Evolutionary conservation across 2,888 invertebrate species (phyloP).

Genomic region (Salticus scenicus): DNA sequence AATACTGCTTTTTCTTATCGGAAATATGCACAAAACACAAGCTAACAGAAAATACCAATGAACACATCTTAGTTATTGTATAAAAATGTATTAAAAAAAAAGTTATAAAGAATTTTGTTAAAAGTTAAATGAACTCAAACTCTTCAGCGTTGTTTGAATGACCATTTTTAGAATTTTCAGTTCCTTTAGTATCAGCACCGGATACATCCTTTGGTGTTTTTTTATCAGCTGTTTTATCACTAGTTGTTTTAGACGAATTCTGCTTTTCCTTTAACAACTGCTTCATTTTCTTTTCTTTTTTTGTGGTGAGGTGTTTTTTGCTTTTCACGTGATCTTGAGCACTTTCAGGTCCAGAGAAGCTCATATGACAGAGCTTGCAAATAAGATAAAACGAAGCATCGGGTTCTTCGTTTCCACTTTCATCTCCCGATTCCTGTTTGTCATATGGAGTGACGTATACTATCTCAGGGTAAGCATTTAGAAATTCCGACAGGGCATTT

Average conservation of each 20-base stretch:
- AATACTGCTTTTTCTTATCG: too few species aligned
- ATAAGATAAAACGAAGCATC: conserved; percentile 24
- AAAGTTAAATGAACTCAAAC: conserved; percentile 38
- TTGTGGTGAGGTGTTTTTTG: conserved; percentile 32
- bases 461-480: conserved; percentile 32
- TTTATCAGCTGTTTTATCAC: too few species aligned
- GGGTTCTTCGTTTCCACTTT: not conserved
- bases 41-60: too few species aligned
- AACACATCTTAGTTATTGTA: too few species aligned
- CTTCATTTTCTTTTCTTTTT: conserved; percentile 21
- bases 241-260: not conserved
- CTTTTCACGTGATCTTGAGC: conserved; percentile 40
- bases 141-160: conserved; percentile 8
- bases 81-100: too few species aligned
- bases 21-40: too few species aligned
- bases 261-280: conserved; percentile 4
- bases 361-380: conserved; percentile 40
- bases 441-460: conserved; percentile 21
- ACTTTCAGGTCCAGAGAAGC: conserved; percentile 42
- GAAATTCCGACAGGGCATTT: conserved; percentile 3
- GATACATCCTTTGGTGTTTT: too few species aligned
- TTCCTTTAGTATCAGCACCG: too few species aligned
- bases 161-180: not conserved
- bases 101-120: too few species aligned
- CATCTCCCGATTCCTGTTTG: conserved; percentile 14